phyloP scores from a whole-genome alignment of 2,113 vertebrate genomes.

The Bos taurus region DNA sequence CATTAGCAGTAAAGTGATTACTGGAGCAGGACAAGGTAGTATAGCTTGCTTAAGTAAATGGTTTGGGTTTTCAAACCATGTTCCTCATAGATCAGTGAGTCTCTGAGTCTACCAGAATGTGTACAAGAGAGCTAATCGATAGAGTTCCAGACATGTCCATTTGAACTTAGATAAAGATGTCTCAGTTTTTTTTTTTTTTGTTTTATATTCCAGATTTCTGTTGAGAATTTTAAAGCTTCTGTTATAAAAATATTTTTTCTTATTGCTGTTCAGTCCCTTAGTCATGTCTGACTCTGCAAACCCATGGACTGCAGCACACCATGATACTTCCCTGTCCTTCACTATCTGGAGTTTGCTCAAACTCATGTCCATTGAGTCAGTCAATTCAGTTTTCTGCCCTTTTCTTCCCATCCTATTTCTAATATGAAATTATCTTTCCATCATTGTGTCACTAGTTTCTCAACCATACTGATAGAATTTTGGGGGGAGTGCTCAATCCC shows the following conservation, averaged over 20 bases:
- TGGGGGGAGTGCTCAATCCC: accelerated
- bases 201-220: not conserved
- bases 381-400: not conserved
- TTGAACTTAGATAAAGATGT: not conserved
- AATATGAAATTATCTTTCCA: not conserved
- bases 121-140: not conserved
- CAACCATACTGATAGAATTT: not conserved
- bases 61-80: not conserved
- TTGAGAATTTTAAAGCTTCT: not conserved
- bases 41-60: not conserved
- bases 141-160: not conserved
- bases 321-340: not conserved
- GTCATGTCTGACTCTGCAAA: not conserved
- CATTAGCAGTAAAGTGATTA: not conserved
- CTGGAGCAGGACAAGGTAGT: not conserved
- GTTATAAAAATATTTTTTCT: not conserved
- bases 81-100: not conserved
- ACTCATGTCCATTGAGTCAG: not conserved
- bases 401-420: not conserved
- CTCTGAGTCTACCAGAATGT: not conserved
- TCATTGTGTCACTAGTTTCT: not conserved
- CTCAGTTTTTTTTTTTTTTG: not conserved
- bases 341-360: not conserved
- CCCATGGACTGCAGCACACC: not conserved
- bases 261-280: not conserved